Base-by-base conservation (phyloP, 2,797 vertebrate genomes). In the Scarus forsteni region DNA sequence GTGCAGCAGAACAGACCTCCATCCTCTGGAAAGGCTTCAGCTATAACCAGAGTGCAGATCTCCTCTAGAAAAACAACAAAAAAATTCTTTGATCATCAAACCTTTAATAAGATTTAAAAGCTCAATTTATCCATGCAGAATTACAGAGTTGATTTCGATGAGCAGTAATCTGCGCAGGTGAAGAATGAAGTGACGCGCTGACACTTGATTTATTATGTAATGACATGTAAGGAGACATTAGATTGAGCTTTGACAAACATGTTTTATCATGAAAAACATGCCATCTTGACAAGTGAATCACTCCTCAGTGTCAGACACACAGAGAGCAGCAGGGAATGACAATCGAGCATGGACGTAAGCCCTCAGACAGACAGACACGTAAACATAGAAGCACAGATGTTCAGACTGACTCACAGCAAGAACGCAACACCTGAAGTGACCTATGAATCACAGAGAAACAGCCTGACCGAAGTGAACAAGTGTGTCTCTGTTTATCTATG, bases 21-120 rank as follows among this genome's bases (percentile, higher is more conserved):
- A 12, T 99, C 98, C 92, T 99, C 98, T 39, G 97, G 97, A 81
- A 99, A 99, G 8, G 96, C 96, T 90, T 99, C 98, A 0, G 98
- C 95, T 10, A 99, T 99, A 77, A 99, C 97, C 46, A 99, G 90
- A 2, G 97, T 99, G 76, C 98, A 99, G 85, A 99, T 99, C 93
- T 99, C 97, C 88, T 99, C 98, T 98, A 63, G 42, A 92, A 66
- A 57, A 69, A 40, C 56, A 1, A 44, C 10, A 39, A 10, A 39
- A 38, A 9, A 19, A 3, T 27, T 2, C 1, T 9, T 4, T 2
- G n/a, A 54, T 57, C 3, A 60, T 5, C 10, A 49, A 42, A 46
- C 14, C 27, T 39, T n/a, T 51, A 42, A 48, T 40, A 15, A 69
- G 45, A 62, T 34, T n/a, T 39, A 35, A 52, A 18, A 35, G 16